Evolutionary conservation across 2,797 vertebrate species (phyloP).

Genomic region (Acanthiza pusilla): DNA sequence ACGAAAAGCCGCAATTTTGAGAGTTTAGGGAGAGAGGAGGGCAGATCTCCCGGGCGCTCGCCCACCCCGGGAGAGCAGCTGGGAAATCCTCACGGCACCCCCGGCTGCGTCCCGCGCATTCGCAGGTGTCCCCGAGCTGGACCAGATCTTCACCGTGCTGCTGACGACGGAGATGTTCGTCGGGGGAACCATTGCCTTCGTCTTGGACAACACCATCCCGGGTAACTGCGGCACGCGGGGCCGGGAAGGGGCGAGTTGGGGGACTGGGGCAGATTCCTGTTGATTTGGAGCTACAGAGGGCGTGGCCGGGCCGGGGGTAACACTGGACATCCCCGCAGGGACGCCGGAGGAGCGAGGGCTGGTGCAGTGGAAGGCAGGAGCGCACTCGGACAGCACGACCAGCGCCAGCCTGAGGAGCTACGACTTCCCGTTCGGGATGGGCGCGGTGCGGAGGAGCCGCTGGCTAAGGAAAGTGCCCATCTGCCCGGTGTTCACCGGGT

Average conservation of each 20-base stretch:
- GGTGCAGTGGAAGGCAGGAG: slow-evolving; percentile 82
- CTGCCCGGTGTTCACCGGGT: slow-evolving; percentile 87
- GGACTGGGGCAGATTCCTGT: rapidly evolving
- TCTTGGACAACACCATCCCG: slow-evolving; percentile 94
- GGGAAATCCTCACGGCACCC: rapidly evolving
- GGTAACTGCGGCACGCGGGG: slow-evolving; percentile 62
- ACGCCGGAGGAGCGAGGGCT: slow-evolving; percentile 86
- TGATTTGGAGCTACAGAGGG: rapidly evolving
- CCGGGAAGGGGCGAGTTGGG: not conserved
- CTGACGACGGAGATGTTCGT: slow-evolving; percentile 98
- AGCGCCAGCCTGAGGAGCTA: slow-evolving; percentile 77
- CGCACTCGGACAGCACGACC: slow-evolving; percentile 63
- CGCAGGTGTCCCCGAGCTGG: slow-evolving; percentile 85
- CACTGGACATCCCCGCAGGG: slow-evolving; percentile 63
- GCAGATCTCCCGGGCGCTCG: rapidly evolving
- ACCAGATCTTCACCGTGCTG: slow-evolving; percentile 94
- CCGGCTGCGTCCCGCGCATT: not conserved
- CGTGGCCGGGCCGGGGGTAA: rapidly evolving
- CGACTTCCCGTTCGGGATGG: slow-evolving; percentile 89
- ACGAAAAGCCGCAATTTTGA: rapidly evolving
- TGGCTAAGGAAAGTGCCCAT: slow-evolving; percentile 84
- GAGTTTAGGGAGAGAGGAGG: not conserved
- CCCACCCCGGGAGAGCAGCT: not conserved
- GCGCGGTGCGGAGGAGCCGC: slow-evolving; percentile 60
- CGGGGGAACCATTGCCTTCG: slow-evolving; percentile 89